Evolutionary conservation across 1,140 invertebrate genomes (phyloP), one percentile per base, ranked within the genome.

Genomic region (Odontomachus brunneus): DNA sequence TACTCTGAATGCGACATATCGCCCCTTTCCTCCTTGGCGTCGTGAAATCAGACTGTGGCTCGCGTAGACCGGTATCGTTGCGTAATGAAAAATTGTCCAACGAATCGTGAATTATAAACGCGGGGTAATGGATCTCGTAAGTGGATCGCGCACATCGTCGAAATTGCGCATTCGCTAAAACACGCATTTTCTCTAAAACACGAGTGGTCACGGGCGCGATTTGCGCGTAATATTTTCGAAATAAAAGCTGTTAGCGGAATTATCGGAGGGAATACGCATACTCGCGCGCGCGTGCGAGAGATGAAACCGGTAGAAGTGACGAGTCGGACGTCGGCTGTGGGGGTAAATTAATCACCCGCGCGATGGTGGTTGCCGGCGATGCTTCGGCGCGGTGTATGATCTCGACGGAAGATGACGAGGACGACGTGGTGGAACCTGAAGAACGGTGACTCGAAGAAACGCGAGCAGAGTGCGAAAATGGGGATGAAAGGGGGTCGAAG

Each of bases 401-500:
- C 57, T 74, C 57, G 75, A 80, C 48, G 49, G 22, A 14, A 38
- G 57, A 44, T 5, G 29, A n/a, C n/a, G n/a, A n/a, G n/a, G n/a
- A n/a, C 55, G 62, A 62, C 65, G n/a, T n/a, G 55, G 59, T 33
- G 57, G 74, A 44, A 38, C 14, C 7, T 24, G 53, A 60, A 38
- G 74, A 78, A 78, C 74, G 38, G 63, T 55, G 63, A 78, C 49
- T 80, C 65, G 65, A 80, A 80, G 65, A 80, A 80, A 80, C 69
- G 24, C 55, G 17, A n/a, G 3, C 22, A 75, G 73, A 63, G 62
- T 48, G 71, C 15, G 63, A 71, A 69, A 87, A 82, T 75, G 33
- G 65, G 24, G 75, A 80, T 59, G 75, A 75, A 76, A 55, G 62
- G n/a, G 57, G 67, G 15, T 24, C 49, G 73, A 71, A 71, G 80